These are phyloP conservation scores for Columba livia DNA, from an alignment of 2,113 vertebrate species.

Conservation along the genomic window DNA sequence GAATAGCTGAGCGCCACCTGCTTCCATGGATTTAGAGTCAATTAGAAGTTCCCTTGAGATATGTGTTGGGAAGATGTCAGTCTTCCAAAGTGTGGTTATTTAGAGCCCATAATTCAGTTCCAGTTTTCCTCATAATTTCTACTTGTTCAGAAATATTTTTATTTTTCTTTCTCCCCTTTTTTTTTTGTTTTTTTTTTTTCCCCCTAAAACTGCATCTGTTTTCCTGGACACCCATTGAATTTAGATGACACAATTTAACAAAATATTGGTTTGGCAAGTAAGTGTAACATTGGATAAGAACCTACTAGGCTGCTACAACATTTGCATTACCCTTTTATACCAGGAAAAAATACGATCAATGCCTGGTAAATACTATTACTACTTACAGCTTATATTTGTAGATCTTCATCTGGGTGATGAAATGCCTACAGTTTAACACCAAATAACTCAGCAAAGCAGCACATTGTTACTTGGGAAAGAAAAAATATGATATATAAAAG, in stretches of 20 bases:
- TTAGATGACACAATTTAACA: background rate
- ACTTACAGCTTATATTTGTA: background rate
- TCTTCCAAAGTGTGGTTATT: background rate
- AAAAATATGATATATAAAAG: background rate
- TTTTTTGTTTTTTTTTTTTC: no score
- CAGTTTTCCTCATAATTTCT: background rate
- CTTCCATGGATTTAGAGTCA: background rate
- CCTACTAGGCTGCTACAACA: background rate
- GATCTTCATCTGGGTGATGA: background rate
- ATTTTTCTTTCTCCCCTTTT: background rate
- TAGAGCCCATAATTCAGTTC: background rate
- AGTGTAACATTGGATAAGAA: background rate
- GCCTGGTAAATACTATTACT: background rate
- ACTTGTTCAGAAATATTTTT: background rate
- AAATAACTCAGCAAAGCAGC: background rate
- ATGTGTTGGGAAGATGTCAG: background rate
- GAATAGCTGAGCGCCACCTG: fast-evolving
- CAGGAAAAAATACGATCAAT: background rate
- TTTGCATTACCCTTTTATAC: background rate
- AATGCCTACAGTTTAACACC: background rate
- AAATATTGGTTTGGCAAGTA: background rate
- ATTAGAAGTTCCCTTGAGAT: background rate
- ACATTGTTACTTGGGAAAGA: background rate
- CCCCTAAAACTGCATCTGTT: background rate
- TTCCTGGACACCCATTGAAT: background rate